Evolutionary conservation across 2,888 invertebrate genomes (phyloP).

Genomic region (Laspeyria flexula): DNA sequence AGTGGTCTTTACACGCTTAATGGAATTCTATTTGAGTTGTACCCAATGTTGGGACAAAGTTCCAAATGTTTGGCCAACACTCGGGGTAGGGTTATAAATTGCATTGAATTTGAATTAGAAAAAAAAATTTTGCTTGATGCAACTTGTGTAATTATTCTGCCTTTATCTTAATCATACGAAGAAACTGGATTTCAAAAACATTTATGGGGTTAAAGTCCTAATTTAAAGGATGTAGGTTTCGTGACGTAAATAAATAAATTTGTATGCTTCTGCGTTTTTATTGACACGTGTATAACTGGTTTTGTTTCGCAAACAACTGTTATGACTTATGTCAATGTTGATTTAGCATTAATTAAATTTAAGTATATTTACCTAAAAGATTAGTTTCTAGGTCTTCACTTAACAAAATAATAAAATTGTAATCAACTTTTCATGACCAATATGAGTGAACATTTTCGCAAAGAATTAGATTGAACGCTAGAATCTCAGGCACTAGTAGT

Average conservation of each 20-base stretch:
- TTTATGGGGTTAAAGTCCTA: not conserved
- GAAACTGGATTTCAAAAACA: too few relatives aligned
- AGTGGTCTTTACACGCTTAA: conserved; percentile 5
- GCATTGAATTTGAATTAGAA: not conserved
- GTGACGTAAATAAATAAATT: not conserved
- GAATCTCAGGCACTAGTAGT: too few relatives aligned
- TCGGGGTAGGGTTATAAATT: not conserved
- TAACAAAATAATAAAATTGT: too few relatives aligned
- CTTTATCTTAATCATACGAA: too few relatives aligned
- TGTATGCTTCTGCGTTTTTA: not conserved
- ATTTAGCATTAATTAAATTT: too few relatives aligned
- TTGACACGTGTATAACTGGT: not conserved
- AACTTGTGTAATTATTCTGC: too few relatives aligned
- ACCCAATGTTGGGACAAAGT: not conserved
- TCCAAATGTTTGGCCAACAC: conserved; percentile 1
- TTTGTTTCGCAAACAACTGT: not conserved
- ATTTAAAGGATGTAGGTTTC: not conserved
- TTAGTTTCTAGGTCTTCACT: too few relatives aligned
- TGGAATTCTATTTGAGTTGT: conserved; percentile 7
- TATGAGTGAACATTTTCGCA: too few relatives aligned
- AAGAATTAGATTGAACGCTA: too few relatives aligned
- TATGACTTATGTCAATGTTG: not conserved
- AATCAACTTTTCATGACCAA: too few relatives aligned
- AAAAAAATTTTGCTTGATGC: too few relatives aligned
- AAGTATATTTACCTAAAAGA: too few relatives aligned